phyloP scores from a whole-genome alignment of 1,140 invertebrate species.

The Papilio glaucus region DNA sequence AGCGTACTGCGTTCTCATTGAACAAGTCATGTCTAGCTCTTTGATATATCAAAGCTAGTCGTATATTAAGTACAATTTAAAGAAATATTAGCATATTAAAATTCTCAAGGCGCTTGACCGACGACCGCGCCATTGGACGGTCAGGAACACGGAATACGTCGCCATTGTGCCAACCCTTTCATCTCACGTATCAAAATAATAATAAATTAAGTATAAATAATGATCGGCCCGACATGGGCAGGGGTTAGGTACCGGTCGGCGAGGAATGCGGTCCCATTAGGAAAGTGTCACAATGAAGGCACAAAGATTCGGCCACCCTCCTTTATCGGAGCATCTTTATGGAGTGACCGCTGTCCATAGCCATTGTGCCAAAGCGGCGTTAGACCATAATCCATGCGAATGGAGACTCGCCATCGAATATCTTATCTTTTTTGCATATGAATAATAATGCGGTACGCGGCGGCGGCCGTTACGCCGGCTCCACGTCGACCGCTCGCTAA shows the following conservation, averaged over 20 bases:
- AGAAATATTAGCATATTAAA: slow-evolving; percentile 29
- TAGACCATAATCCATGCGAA: slow-evolving; percentile 78
- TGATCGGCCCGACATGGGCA: slow-evolving; percentile 57
- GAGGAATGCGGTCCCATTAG: slow-evolving; percentile 80
- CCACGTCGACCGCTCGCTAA: too few relatives aligned
- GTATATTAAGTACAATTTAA: slow-evolving; percentile 13
- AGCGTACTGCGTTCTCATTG: too few relatives aligned
- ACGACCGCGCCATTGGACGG: slow-evolving; percentile 59
- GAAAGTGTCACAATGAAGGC: slow-evolving; percentile 71
- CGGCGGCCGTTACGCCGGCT: slow-evolving; percentile 8
- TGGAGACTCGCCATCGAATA: slow-evolving; percentile 58
- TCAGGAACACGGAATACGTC: slow-evolving; percentile 67
- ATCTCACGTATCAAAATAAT: slow-evolving; percentile 81
- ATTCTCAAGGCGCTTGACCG: slow-evolving; percentile 39
- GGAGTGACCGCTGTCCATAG: slow-evolving; percentile 73
- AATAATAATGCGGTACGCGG: slow-evolving; percentile 58
- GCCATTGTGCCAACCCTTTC: slow-evolving; percentile 73
- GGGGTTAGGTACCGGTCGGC: slow-evolving; percentile 69
- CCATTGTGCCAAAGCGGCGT: slow-evolving; percentile 66
- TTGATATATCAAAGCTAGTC: slow-evolving; percentile 1
- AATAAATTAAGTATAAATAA: slow-evolving; percentile 81
- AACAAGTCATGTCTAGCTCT: background rate
- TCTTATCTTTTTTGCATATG: slow-evolving; percentile 64
- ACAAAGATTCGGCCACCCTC: slow-evolving; percentile 64
- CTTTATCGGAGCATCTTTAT: slow-evolving; percentile 79